Conservation (phyloP, 2,888 invertebrate genomes). For the Xylophagus ater region DNA sequence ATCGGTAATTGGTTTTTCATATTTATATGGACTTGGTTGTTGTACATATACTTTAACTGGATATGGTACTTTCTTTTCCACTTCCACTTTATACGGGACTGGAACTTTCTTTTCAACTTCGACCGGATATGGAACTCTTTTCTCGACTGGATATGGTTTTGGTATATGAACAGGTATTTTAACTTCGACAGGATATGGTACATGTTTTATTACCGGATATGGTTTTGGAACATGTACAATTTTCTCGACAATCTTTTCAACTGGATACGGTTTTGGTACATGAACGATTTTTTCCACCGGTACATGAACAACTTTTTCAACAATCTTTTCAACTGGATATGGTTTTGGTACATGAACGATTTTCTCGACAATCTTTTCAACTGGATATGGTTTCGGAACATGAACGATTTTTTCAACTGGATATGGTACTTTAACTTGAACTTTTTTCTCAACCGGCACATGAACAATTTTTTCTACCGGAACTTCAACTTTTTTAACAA, state of each 20-base stretch:
- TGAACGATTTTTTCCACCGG: slow-evolving; percentile 42
- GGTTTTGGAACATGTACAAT: slow-evolving; percentile 42
- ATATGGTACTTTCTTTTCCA: slow-evolving; percentile 24
- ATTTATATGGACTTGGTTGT: slow-evolving; percentile 37
- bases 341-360: slow-evolving; percentile 39
- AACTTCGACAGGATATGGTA: slow-evolving; percentile 26
- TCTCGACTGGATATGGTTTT: slow-evolving; percentile 38
- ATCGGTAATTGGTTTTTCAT: slow-evolving; percentile 19
- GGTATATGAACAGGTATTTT: slow-evolving; percentile 22
- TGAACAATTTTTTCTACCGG: slow-evolving; percentile 41
- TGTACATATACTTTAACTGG: slow-evolving; percentile 26
- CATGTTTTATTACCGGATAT: slow-evolving; percentile 36
- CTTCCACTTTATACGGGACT: slow-evolving; percentile 8
- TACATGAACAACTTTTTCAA: slow-evolving; percentile 28
- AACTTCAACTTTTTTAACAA: slow-evolving; percentile 44
- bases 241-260: slow-evolving; percentile 32
- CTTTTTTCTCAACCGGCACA: slow-evolving; percentile 29
- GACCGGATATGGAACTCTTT: slow-evolving; percentile 25
- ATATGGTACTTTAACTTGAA: too few relatives aligned
- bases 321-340: slow-evolving; percentile 38
- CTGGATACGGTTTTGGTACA: slow-evolving; percentile 39
- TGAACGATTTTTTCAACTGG: slow-evolving; percentile 45
- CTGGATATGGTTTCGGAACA: slow-evolving; percentile 45
- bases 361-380: slow-evolving; percentile 38
- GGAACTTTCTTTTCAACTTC: slow-evolving; percentile 42